phyloP scores from a whole-genome alignment of 1,140 invertebrate species.

The Drosophila neocordata region DNA sequence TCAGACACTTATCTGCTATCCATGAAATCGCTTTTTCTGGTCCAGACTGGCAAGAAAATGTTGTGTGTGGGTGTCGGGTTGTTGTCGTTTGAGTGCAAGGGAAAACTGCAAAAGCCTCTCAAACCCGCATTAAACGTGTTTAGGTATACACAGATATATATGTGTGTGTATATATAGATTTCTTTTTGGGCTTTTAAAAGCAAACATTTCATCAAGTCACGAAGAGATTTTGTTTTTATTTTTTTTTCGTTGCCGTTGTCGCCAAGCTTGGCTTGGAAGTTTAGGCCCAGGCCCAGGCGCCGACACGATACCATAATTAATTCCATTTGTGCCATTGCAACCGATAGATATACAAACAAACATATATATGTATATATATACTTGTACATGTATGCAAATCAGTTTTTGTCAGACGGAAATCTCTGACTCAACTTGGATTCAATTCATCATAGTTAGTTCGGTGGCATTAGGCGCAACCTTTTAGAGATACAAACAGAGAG shows the following conservation, averaged over 20 bases:
- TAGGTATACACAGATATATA: constrained; percentile 44
- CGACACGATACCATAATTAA: constrained; percentile 60
- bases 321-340: constrained; percentile 60
- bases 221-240: constrained; percentile 30
- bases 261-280: constrained; percentile 17
- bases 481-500: not conserved
- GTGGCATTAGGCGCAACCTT: constrained; percentile 11
- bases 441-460: constrained; percentile 58
- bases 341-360: constrained; percentile 31
- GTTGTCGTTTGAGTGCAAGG: constrained; percentile 24
- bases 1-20: constrained; percentile 49
- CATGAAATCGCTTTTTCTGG: constrained; percentile 54
- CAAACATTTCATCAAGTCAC: constrained; percentile 65
- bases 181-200: constrained; percentile 33
- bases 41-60: constrained; percentile 11
- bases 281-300: constrained; percentile 45
- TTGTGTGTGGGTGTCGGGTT: constrained; percentile 68
- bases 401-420: constrained; percentile 64
- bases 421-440: constrained; percentile 56
- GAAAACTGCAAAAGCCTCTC: constrained; percentile 49
- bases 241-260: constrained; percentile 18
- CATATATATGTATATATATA: constrained; percentile 46
- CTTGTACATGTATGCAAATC: constrained; percentile 79
- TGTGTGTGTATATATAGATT: constrained; percentile 8
- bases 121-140: constrained; percentile 69